Evolutionary conservation across 2,797 vertebrate species (phyloP).

Genomic region (Triplophysa bombifrons): DNA sequence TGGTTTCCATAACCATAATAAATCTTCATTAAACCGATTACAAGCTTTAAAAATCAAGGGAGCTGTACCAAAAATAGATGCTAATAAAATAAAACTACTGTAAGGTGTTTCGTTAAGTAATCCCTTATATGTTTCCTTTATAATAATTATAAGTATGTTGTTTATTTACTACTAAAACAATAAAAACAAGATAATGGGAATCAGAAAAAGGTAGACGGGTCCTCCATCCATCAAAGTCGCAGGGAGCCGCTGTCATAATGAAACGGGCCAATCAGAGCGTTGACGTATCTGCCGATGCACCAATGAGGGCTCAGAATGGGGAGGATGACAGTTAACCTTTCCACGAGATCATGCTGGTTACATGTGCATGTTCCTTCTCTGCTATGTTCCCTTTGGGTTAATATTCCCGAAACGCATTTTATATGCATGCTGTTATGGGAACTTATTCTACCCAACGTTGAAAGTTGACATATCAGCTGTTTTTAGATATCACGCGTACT

Average conservation of each 20-base stretch:
- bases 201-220: constrained; percentile 3
- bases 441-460: constrained; percentile 39
- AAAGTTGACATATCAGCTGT: constrained; percentile 40
- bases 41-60: too few species aligned
- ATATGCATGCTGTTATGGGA: not conserved
- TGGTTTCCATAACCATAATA: too few species aligned
- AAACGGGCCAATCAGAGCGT: constrained; percentile 51
- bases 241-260: constrained; percentile 36
- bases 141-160: not conserved
- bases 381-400: not conserved
- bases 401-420: not conserved
- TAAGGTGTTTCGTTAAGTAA: not conserved
- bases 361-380: not conserved
- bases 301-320: constrained; percentile 38
- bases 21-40: too few species aligned
- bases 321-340: constrained; percentile 43
- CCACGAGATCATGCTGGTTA: not conserved
- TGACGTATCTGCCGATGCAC: not conserved
- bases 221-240: constrained; percentile 28
- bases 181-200: not conserved
- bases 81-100: not conserved
- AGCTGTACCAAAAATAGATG: not conserved
- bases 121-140: not conserved
- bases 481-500: constrained; percentile 41
- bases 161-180: not conserved